A percentile compares a stretch with the other conserved stretches of the same genome.
Evolutionary conservation across 2,888 invertebrate genomes (phyloP).

Genomic region (Lysandra bellargus): DNA sequence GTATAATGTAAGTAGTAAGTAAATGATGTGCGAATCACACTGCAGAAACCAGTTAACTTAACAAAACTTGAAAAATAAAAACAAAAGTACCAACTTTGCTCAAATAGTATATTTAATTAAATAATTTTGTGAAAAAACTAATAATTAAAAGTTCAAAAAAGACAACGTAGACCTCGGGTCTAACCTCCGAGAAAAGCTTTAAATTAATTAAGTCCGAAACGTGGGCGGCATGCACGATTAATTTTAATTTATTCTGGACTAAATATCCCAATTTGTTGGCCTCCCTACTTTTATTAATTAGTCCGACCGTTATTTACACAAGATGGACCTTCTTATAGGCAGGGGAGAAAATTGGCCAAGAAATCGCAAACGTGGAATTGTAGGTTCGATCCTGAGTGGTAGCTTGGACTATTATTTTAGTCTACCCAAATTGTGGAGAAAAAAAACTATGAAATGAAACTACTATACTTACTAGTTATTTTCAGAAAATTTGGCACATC

Average conservation of each 20-base stretch:
- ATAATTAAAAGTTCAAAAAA: background rate
- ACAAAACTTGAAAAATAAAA: too few relatives aligned
- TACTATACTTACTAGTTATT: too few relatives aligned
- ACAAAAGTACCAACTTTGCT: too few relatives aligned
- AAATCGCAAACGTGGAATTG: background rate
- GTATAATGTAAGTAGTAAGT: conserved; percentile 37
- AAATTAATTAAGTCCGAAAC: conserved; percentile 33
- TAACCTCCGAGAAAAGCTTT: conserved; percentile 18
- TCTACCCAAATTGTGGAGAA: too few relatives aligned
- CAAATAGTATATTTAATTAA: background rate
- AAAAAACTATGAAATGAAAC: too few relatives aligned
- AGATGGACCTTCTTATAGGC: conserved; percentile 1
- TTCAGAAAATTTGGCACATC: too few relatives aligned
- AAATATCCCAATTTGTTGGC: conserved; percentile 30
- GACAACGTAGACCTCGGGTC: background rate
- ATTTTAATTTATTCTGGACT: conserved; percentile 33
- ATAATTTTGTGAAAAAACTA: background rate
- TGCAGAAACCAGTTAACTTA: too few relatives aligned
- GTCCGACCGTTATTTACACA: background rate
- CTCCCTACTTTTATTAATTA: conserved; percentile 23
- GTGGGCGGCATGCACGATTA: conserved; percentile 31
- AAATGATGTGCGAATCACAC: too few relatives aligned
- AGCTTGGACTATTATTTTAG: too few relatives aligned
- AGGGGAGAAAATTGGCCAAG: background rate
- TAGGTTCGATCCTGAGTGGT: too few relatives aligned